Evolutionary conservation across 2,888 invertebrate species (phyloP).

Genomic region (Hipparchia semele): DNA sequence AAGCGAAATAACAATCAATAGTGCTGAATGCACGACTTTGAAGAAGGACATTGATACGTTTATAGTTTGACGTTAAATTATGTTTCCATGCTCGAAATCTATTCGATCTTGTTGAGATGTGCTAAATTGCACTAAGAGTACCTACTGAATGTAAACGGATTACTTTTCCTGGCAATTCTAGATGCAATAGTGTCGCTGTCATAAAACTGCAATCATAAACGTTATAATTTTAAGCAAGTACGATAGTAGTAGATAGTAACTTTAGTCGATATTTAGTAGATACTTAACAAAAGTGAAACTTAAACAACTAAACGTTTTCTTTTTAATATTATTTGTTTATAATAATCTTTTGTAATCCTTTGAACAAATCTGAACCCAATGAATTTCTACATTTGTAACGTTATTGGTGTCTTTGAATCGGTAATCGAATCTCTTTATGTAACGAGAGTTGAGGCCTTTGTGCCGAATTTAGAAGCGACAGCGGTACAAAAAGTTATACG

Average conservation of each 20-base stretch:
- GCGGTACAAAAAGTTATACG: not conserved
- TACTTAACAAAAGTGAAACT: too few relatives aligned
- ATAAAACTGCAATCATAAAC: not conserved
- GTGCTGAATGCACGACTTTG: too few relatives aligned
- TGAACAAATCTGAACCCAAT: not conserved
- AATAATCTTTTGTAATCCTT: not conserved
- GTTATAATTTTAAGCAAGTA: too few relatives aligned
- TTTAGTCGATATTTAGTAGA: too few relatives aligned
- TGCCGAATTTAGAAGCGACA: not conserved
- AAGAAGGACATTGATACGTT: too few relatives aligned
- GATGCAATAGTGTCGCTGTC: not conserved
- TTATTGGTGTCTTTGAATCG: slow-evolving; percentile 1
- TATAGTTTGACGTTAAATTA: too few relatives aligned
- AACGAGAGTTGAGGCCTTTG: slow-evolving; percentile 4
- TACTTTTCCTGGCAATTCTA: not conserved
- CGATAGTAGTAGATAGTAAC: too few relatives aligned
- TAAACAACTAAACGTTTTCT: too few relatives aligned
- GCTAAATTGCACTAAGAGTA: too few relatives aligned
- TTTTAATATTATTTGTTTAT: not conserved
- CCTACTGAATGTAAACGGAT: not conserved
- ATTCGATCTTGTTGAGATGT: too few relatives aligned
- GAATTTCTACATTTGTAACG: not conserved
- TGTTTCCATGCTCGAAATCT: too few relatives aligned
- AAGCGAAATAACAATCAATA: too few relatives aligned
- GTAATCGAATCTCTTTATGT: slow-evolving; percentile 4